Base-by-base conservation (phyloP, 2,797 vertebrate species). In the Amblyopsis hoosieri region DNA sequence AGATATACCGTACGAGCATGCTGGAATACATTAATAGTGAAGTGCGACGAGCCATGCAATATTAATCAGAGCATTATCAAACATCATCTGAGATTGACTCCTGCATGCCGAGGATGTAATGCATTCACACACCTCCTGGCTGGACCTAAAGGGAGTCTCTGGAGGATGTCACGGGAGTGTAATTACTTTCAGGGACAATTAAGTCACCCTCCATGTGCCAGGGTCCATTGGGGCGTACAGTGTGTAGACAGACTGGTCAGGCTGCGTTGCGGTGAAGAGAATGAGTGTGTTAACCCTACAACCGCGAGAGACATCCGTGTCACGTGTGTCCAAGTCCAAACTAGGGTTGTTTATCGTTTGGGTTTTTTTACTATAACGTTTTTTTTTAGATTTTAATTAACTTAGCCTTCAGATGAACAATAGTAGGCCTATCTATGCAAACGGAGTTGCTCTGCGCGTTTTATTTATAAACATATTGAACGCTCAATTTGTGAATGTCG, bases 31-130 rank as follows among this genome's bases (percentile, higher is more conserved):
- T 88, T 87, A 87, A 86, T 80, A 87, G 78, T 75, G 62, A 65
- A 89, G 78, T 71, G 76, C 79, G 85, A 85, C 67, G 83, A 83
- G 64, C 56, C 76, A 82, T 89, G 80, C 79, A 87, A 88, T 87
- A 88, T 85, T 89, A 88, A 88, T 86, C 80, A 84, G 69, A 76
- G 80, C 73, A 79, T 87, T 87, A 88, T 85, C 84, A 84, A 77
- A 89, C 80, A 84, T 84, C 75, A 76, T 77, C 81, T 79, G 71
- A 76, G 66, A 83, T 79, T 62, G 72, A 81, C 62, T 81, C 80
- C 45, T 64, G 49, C 66, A 66, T 64, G 76, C 64, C 23, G 23
- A 29, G 23, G 23, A 29, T 29, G 23, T 29, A 29, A 12, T 17
- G 66, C 66, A 64, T 46, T 66, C 54, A 60, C 13, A 46, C 67